Conservation (phyloP, 2,888 invertebrate genomes). For the Harpagoxenus sublaevis region DNA sequence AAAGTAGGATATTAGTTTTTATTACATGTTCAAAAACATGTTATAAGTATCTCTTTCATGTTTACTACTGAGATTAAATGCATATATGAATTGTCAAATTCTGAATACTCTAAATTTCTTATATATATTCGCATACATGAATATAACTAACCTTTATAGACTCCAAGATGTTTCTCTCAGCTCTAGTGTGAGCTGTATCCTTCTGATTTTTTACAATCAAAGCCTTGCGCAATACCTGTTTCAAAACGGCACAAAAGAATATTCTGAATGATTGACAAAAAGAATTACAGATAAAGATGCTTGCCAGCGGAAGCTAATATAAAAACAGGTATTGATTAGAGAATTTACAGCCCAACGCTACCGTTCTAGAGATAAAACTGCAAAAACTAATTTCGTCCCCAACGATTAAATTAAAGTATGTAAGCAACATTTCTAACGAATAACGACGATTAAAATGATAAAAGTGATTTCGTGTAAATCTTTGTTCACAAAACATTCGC, state of each 20-base stretch:
- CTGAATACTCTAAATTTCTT: background rate
- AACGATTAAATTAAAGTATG: background rate
- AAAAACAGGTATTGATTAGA: background rate
- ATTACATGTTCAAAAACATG: background rate
- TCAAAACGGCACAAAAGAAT: background rate
- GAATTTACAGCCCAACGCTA: background rate
- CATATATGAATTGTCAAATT: background rate
- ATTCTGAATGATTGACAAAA: background rate
- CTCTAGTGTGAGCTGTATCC: constrained; percentile 93
- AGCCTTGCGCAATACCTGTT: constrained; percentile 89
- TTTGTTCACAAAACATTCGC: background rate
- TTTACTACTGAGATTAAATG: background rate
- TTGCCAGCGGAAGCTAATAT: background rate
- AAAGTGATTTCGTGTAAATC: background rate
- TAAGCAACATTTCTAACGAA: background rate
- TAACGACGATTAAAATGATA: background rate
- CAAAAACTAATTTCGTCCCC: background rate
- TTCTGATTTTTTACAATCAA: constrained; percentile 92
- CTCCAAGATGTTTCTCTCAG: constrained; percentile 92
- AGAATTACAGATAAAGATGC: background rate
- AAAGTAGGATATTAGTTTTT: background rate
- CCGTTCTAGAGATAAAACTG: background rate
- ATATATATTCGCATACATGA: background rate
- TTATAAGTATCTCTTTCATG: background rate
- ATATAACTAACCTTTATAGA: constrained; percentile 87